These are phyloP conservation scores for Lamellibrachia satsuma DNA, from an alignment of 2,888 invertebrate species.

Conservation along the genomic window DNA sequence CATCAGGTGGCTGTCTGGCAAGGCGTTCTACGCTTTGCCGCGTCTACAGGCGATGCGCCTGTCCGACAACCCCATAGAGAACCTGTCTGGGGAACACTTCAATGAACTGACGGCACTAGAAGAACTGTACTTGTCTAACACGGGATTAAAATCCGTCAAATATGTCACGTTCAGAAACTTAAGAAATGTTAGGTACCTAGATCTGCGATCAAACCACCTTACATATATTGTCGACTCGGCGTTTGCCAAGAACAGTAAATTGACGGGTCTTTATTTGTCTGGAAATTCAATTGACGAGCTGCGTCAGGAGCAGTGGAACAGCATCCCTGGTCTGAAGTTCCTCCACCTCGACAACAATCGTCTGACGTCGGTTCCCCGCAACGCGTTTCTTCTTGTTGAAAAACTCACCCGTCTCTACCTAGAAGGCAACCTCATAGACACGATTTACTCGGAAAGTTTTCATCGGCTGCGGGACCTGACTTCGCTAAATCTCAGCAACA, in stretches of 20 bases:
- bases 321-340: neutral
- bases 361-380: neutral
- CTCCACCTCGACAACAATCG: conserved; percentile 21
- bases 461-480: conserved; percentile 21
- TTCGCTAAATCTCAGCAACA: neutral
- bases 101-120: conserved; percentile 17
- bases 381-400: neutral
- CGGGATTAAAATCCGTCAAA: neutral
- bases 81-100: neutral
- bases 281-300: neutral
- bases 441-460: conserved; percentile 22
- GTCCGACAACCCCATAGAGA: conserved; percentile 3
- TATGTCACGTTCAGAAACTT: neutral
- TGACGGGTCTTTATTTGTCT: neutral
- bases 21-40: neutral
- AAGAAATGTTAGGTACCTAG: neutral
- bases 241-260: neutral
- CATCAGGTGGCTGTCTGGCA: neutral
- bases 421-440: conserved; percentile 11
- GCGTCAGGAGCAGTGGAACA: neutral
- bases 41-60: neutral
- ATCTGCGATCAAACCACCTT: neutral
- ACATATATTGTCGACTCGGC: neutral
- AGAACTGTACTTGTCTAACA: conserved; percentile 18
- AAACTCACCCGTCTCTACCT: conserved; percentile 14